Evolutionary conservation across 2,888 invertebrate genomes (phyloP), one percentile per base, ranked within the genome.

Genomic region (Cheilosia grossa): DNA sequence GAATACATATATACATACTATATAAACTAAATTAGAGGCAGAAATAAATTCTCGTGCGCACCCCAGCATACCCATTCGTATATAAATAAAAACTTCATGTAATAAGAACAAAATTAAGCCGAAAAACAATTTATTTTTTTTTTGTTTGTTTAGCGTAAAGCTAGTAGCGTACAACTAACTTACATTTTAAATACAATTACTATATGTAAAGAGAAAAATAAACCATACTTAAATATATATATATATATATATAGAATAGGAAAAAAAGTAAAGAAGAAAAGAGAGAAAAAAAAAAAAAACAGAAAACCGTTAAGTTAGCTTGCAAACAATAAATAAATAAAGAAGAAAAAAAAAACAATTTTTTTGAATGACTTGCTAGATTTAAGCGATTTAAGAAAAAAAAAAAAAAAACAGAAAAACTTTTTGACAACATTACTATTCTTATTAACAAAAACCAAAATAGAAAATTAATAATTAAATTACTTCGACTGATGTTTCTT

Each of bases 391-490:
- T 70, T 49, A 75, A 74, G 49, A 27, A 33, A 30, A 40, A 66
- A n/a, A 37, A 51, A 27, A 44, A 44, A 30, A 69, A 70, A 44
- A 58, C 37, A 79, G 54, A 64, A 73, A 30, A 70, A 70, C 69
- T 78, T 85, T 80, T 81, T 80, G 75, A 85, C 85, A 75, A 75
- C 64, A 66, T 85, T 85, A 67, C 69, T 85, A 75, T 83, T 79
- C 79, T 79, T 83, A 83, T 79, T 81, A 72, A 85, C 70, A 80
- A 85, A 79, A 79, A 75, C 74, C 70, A 85, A 85, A 72, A 85
- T 80, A 81, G 81, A 85, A 85, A 75, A 85, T 81, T 85, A 85
- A 80, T 75, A 80, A 85, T 80, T 81, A 85, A 85, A 85, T 67
- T 75, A 85, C 80, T 85, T 85, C 75, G 85, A 85, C 85, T 85